Base-by-base conservation (phyloP, 2,888 invertebrate genomes). In the Brachyopa scutellaris region DNA sequence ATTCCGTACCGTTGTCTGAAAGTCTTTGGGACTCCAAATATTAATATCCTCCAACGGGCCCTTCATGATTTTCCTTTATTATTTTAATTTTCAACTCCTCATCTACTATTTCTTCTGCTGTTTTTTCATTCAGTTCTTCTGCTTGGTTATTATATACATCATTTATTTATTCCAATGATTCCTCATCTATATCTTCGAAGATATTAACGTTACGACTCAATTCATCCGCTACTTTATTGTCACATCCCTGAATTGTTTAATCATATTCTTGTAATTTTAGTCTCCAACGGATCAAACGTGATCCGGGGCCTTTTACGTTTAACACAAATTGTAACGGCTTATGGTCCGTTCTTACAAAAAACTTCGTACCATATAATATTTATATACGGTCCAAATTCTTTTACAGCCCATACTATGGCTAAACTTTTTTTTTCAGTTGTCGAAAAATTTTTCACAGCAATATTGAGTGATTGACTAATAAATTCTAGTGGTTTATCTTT, bases 371-470 rank as follows among this genome's bases (percentile, higher is more conserved):
- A 17, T 29, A 7, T 51, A n/a, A n/a, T n/a, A n/a, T n/a, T n/a
- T n/a, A 51, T n/a, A n/a, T n/a, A n/a, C 11, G 64, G 64, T 21
- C 49, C 17, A 11, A 64, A 64, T 19, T 42, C 15, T 42, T 42
- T 33, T n/a, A 9, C 9, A 4, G 40, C 40, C 15, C 40, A 66
- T 8, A 66, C 19, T 19, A 51, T 33, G 17, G 66, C 51, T n/a
- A 49, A 47, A 3, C 40, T n/a, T n/a, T 40, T 17, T 9, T 40
- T 40, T 17, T 40, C 40, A 1, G 21, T 47, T 7, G 47, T 47
- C 8, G n/a, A n/a, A 7, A 26, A 47, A 21, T 47, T 47, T 8
- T 11, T 33, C 31, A 36, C 21, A 9, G 51, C 19, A 17, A 40
- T 8, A 15, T 67, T 67, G 1, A 17, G 5, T 36, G n/a, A 2